Conservation (phyloP, 2,113 vertebrate species). For the Calyptommatus sinebrachiatus region DNA sequence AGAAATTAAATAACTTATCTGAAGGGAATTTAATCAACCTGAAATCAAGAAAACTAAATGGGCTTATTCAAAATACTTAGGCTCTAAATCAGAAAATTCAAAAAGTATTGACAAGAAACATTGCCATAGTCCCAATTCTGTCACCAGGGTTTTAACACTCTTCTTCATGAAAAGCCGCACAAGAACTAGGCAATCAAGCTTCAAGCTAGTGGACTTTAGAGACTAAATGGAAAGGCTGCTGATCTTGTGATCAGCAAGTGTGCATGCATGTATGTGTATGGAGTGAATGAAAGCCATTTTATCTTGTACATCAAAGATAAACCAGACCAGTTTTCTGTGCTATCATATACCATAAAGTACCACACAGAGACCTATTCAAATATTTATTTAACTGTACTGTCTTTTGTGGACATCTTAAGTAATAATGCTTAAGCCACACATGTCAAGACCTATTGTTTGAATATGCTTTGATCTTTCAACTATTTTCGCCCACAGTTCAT, state of each 20-base stretch:
- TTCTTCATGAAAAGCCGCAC: not conserved
- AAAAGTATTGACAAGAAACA: not conserved
- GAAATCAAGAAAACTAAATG: slow-evolving; percentile 3
- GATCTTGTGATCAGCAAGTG: not conserved
- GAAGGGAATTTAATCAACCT: slow-evolving; percentile 6
- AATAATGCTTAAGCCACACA: not conserved
- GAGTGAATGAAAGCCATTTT: not conserved
- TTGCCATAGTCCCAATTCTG: not conserved
- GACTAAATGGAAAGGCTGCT: not conserved
- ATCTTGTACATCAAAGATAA: not conserved
- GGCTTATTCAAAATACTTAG: not conserved
- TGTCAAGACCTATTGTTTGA: too few species aligned
- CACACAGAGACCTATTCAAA: not conserved
- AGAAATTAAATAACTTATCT: slow-evolving; percentile 10
- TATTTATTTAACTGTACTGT: not conserved
- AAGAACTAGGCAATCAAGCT: not conserved
- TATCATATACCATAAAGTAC: too few species aligned
- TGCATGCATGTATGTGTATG: not conserved
- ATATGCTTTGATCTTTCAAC: too few species aligned
- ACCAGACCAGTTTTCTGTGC: too few species aligned
- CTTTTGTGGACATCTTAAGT: not conserved
- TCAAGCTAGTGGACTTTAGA: not conserved
- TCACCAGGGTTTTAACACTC: not conserved
- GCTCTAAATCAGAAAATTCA: not conserved
- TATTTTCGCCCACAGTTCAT: too few species aligned